A percentile compares a stretch with the other conserved stretches of the same genome.
Evolutionary conservation across 1,140 invertebrate genomes (phyloP).

Genomic region (Atta cephalotes): DNA sequence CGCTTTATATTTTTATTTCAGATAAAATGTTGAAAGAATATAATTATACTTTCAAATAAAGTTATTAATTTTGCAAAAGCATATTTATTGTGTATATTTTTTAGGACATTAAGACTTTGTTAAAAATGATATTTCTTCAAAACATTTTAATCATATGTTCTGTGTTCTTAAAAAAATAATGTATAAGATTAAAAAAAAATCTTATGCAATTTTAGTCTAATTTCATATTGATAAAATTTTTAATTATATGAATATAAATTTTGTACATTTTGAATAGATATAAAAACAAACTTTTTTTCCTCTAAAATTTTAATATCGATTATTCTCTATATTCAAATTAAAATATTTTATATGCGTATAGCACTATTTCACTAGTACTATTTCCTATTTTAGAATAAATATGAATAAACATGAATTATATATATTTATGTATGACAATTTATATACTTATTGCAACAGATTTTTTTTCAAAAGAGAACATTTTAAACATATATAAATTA

Average conservation of each 20-base stretch:
- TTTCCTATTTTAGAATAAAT: conserved; percentile 3
- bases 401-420: conserved; percentile 1
- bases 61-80: conserved; percentile 16
- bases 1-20: neutral
- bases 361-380: conserved; percentile 30
- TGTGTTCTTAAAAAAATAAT: neutral
- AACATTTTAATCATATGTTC: neutral
- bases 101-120: neutral
- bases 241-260: conserved; percentile 33
- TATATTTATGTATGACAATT: conserved; percentile 30
- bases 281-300: conserved; percentile 13
- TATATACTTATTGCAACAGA: conserved; percentile 25
- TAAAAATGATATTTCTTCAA: too few relatives aligned
- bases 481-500: neutral
- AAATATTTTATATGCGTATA: conserved; percentile 45
- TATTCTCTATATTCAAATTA: conserved; percentile 30
- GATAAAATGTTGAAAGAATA: conserved; percentile 6
- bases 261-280: conserved; percentile 14
- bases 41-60: neutral
- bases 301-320: conserved; percentile 39
- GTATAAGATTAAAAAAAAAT: conserved; percentile 7
- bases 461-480: conserved; percentile 9
- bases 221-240: neutral
- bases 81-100: neutral
- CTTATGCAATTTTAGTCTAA: neutral